These are phyloP conservation scores for Boloria selene DNA, from an alignment of 2,888 invertebrate species.

Conservation along the genomic window DNA sequence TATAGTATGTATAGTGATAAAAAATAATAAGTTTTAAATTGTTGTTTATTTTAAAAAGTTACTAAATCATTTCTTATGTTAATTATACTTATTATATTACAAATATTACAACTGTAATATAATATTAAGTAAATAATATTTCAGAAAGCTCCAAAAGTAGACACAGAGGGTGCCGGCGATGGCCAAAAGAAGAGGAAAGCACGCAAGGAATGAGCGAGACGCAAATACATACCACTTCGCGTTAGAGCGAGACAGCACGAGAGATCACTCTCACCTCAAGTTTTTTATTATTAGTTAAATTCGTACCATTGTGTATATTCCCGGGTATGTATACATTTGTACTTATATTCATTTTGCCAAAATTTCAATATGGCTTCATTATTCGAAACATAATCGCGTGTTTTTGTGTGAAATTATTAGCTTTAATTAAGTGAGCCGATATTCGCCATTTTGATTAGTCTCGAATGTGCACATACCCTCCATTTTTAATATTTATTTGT, in stretches of 20 bases:
- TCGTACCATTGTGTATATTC: conserved; percentile 9
- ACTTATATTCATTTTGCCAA: not conserved
- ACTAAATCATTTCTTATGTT: no score
- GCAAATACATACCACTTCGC: conserved; percentile 12
- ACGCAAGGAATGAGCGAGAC: conserved; percentile 68
- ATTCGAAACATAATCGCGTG: not conserved
- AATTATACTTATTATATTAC: no score
- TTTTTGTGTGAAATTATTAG: not conserved
- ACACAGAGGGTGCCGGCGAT: conserved; percentile 71
- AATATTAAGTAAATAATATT: conserved; percentile 23
- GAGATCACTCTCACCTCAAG: conserved; percentile 7
- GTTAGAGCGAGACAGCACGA: conserved; percentile 32
- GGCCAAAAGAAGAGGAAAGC: conserved; percentile 75
- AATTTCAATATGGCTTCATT: not conserved
- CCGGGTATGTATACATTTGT: no score
- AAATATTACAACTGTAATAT: no score
- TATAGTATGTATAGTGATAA: no score
- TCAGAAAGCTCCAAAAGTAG: conserved; percentile 54
- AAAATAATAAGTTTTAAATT: no score
- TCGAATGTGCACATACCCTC: no score
- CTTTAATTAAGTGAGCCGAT: no score
- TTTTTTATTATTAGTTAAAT: conserved; percentile 11
- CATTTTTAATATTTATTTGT: not conserved
- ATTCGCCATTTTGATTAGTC: no score
- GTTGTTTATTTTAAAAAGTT: no score